phyloP scores from a whole-genome alignment of 2,888 invertebrate genomes.

The Magallana nippona region DNA sequence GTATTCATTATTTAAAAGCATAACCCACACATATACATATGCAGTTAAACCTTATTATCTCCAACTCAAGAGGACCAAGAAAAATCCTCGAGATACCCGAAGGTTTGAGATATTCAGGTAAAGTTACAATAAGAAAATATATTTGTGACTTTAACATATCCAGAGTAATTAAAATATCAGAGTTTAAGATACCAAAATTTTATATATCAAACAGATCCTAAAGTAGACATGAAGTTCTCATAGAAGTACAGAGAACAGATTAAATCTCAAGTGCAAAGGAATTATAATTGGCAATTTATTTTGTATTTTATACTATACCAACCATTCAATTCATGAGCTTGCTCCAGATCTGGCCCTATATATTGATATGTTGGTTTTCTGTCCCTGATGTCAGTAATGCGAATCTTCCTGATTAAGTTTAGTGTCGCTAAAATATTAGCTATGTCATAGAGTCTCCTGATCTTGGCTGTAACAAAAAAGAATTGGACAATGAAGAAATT shows the following conservation, averaged over 20 bases:
- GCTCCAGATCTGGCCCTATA: constrained; percentile 81
- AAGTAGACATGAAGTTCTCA: too few relatives aligned
- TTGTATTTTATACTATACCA: constrained; percentile 26
- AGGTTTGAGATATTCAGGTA: too few relatives aligned
- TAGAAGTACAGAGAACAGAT: too few relatives aligned
- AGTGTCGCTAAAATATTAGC: constrained; percentile 89
- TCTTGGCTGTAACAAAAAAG: constrained; percentile 83
- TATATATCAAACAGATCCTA: too few relatives aligned
- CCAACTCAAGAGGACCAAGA: too few relatives aligned
- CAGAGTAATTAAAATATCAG: not conserved
- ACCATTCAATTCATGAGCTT: constrained; percentile 62
- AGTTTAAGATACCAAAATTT: too few relatives aligned
- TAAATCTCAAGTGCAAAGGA: too few relatives aligned
- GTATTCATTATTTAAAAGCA: not conserved
- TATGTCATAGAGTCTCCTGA: constrained; percentile 88
- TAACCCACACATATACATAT: not conserved
- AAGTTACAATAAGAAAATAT: too few relatives aligned
- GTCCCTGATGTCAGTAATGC: constrained; percentile 83
- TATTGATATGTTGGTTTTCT: constrained; percentile 86
- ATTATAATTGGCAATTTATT: not conserved
- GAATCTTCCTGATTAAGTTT: constrained; percentile 86
- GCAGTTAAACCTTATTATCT: too few relatives aligned
- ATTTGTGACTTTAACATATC: not conserved
- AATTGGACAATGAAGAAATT: too few relatives aligned
- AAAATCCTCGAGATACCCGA: too few relatives aligned